Base-by-base conservation (phyloP, 2,888 invertebrate species). In the Exocentrus adspersus region DNA sequence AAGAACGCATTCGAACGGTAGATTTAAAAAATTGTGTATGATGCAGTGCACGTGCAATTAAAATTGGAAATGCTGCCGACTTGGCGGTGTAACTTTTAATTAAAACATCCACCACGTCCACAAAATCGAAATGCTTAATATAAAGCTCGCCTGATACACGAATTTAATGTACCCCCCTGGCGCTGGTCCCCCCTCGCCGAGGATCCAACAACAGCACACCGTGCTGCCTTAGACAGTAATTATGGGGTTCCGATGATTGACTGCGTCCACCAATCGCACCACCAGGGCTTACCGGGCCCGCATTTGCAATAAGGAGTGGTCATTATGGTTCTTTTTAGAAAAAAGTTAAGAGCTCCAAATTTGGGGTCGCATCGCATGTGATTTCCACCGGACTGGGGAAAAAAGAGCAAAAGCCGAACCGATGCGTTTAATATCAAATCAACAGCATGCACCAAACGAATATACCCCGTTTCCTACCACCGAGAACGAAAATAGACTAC, bases 241-340 rank as follows among this genome's bases (percentile, higher is more conserved):
- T 74, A 72, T 68, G 69, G 75, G 75, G 70, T 70, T 68, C 63
- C 72, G 69, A 74, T 77, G 77, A 78, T 77, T 76, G 78, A 78
- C 77, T 76, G 77, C 73, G 72, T 74, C 72, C 72, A 72, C 69
- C 77, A 75, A 77, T 57, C 50, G 71, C 58, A 69, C 72, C 65
- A 61, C 69, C 70, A 67, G 68, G 67, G 66, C 70, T 71, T 64
- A 70, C 70, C 70, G 71, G 71, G 71, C 72, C 73, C 69, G 73
- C 74, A 76, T 75, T 77, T 68, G 75, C 73, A 76, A 75, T 76
- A 76, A 78, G 76, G 76, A 76, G 77, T 72, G 78, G 75, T 76
- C 73, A 77, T 78, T 77, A 77, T 64, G 58, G 58, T 61, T 66
- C 68, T 69, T 71, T 77, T 62, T n/a, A n/a, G 62, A 51, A 77